These are phyloP conservation scores for Amblyopsis rosae DNA, from an alignment of 2,113 vertebrate genomes.

Conservation along the genomic window DNA sequence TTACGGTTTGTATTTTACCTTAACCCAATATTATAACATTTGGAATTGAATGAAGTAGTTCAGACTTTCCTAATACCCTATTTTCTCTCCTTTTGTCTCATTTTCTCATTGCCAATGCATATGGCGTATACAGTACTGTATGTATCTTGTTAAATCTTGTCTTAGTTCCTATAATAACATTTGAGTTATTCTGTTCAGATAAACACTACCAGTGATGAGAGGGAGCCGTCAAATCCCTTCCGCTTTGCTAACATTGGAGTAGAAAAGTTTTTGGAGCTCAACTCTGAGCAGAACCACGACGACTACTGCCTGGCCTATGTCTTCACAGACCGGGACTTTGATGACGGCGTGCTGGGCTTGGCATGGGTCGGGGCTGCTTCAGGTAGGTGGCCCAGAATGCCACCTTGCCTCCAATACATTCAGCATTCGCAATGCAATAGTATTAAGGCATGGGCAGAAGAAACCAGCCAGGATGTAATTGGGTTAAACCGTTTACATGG, in stretches of 20 bases:
- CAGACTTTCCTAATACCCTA: no score
- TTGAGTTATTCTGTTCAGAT: conserved; percentile 76
- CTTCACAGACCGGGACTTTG: conserved; percentile 97
- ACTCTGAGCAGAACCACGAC: conserved; percentile 97
- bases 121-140: neutral
- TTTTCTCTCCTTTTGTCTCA: no score
- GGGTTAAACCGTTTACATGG: no score
- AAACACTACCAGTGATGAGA: conserved; percentile 87
- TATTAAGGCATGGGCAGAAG: neutral
- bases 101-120: neutral
- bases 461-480: no score
- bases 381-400: conserved; percentile 74
- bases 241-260: conserved; percentile 96
- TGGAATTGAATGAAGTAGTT: no score
- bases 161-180: neutral
- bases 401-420: no score
- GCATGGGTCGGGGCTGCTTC: conserved; percentile 96
- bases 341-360: conserved; percentile 95
- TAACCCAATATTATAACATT: no score
- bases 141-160: neutral
- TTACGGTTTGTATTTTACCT: no score
- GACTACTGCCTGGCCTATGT: conserved; percentile 98
- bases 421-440: no score
- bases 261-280: conserved; percentile 97
- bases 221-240: conserved; percentile 88